Percentiles rank a stretch among this genome's conserved stretches.
phyloP scores from a whole-genome alignment of 1,140 invertebrate species.

The Lethocerus indicus region DNA sequence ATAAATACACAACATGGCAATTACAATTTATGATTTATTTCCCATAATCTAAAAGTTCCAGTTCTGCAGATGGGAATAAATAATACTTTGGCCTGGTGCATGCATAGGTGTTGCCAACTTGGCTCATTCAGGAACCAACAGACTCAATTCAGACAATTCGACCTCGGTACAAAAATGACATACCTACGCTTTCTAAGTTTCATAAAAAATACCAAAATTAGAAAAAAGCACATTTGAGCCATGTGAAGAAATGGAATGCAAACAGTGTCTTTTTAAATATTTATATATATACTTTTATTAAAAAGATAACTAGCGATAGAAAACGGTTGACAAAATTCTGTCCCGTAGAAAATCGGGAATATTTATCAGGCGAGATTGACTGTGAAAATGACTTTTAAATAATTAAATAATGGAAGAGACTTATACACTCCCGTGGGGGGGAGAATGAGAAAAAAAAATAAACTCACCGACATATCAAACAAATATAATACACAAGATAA shows the following conservation, averaged over 20 bases:
- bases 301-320: conserved; percentile 10
- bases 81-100: conserved; percentile 17
- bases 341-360: conserved; percentile 2
- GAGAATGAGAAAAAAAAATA: not conserved
- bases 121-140: conserved; percentile 7
- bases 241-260: conserved; percentile 13
- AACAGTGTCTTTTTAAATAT: conserved; percentile 11
- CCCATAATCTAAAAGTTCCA: conserved; percentile 12
- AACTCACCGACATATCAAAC: conserved; percentile 1
- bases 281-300: conserved; percentile 11
- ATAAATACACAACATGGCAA: not conserved
- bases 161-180: conserved; percentile 8
- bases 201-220: conserved; percentile 9
- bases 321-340: conserved; percentile 7
- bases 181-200: conserved; percentile 9
- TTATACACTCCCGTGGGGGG: not conserved
- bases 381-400: conserved; percentile 4
- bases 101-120: conserved; percentile 5
- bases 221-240: conserved; percentile 12
- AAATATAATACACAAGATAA: conserved; percentile 6
- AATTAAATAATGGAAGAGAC: conserved; percentile 7
- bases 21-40: conserved; percentile 11
- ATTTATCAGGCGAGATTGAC: conserved; percentile 2
- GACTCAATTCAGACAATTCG: not conserved
- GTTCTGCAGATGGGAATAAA: conserved; percentile 16